Conservation (phyloP, 1,140 invertebrate genomes). For the Drosophila dunni region DNA sequence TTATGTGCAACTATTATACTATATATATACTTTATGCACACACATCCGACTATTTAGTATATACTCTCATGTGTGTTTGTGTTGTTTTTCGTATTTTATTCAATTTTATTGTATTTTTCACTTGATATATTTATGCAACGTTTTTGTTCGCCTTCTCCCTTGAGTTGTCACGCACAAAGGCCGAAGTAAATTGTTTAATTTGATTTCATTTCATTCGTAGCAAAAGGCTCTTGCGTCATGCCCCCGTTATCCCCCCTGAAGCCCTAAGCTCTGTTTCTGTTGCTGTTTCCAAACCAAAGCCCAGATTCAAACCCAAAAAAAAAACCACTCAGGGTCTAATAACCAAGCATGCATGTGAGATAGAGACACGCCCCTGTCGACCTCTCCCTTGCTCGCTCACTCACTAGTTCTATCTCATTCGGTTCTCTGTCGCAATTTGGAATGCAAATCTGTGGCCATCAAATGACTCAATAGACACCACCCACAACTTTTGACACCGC, state of each 20-base stretch:
- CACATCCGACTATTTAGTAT: neutral
- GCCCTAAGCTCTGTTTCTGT: too few relatives aligned
- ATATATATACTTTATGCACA: slow-evolving; percentile 28
- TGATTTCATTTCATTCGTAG: slow-evolving; percentile 62
- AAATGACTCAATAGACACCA: slow-evolving; percentile 71
- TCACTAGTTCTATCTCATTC: neutral
- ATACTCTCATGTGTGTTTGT: slow-evolving; percentile 32
- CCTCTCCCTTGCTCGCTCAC: neutral
- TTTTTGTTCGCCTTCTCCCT: slow-evolving; percentile 77
- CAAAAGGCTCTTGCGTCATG: slow-evolving; percentile 68
- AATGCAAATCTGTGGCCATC: slow-evolving; percentile 63
- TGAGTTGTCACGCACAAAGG: slow-evolving; percentile 83
- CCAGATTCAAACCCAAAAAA: neutral
- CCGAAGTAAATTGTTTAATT: slow-evolving; percentile 81
- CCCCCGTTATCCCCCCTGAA: slow-evolving; percentile 9
- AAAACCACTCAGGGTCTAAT: slow-evolving; percentile 17
- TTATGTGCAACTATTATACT: slow-evolving; percentile 58
- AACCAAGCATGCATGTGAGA: slow-evolving; percentile 5
- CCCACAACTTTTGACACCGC: slow-evolving; percentile 19
- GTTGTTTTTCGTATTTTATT: slow-evolving; percentile 68
- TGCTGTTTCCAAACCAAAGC: neutral
- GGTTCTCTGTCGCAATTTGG: slow-evolving; percentile 21
- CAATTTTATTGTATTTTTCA: slow-evolving; percentile 79
- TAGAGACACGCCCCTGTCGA: slow-evolving; percentile 30
- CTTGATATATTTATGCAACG: slow-evolving; percentile 75